These are phyloP conservation scores for Therioaphis trifolii DNA, from an alignment of 2,888 invertebrate species.

Conservation along the genomic window DNA sequence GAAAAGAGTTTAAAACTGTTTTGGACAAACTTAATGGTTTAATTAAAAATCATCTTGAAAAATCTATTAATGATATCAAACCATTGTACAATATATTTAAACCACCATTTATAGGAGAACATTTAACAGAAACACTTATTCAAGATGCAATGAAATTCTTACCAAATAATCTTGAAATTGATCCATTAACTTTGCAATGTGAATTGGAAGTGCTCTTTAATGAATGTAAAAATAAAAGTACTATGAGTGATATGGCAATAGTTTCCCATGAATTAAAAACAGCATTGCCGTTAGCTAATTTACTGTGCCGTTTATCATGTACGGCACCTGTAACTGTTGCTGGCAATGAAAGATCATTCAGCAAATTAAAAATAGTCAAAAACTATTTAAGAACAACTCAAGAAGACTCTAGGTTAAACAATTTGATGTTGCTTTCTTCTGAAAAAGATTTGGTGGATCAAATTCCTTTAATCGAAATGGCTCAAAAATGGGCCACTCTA, in stretches of 20 bases:
- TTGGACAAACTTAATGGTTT: constrained; percentile 4
- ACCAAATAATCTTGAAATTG: constrained; percentile 18
- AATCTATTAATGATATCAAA: constrained; percentile 20
- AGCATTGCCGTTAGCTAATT: constrained; percentile 5
- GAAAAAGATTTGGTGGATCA: constrained; percentile 36
- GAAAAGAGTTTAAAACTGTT: constrained; percentile 21
- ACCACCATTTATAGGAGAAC: not conserved
- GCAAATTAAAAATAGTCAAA: no score
- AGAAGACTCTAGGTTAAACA: constrained; percentile 30
- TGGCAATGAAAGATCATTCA: constrained; percentile 48
- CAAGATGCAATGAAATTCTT: constrained; percentile 24
- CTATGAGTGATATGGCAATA: constrained; percentile 12
- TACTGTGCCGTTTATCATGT: constrained; percentile 33
- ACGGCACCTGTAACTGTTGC: constrained; percentile 33
- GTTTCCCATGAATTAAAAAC: constrained; percentile 32
- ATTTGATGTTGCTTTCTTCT: constrained; percentile 33
- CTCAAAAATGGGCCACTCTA: constrained; percentile 42
- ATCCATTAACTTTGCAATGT: constrained; percentile 18
- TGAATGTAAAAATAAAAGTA: constrained; percentile 15
- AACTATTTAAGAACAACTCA: constrained; percentile 34
- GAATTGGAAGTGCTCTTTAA: constrained; percentile 14
- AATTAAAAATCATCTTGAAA: constrained; percentile 22
- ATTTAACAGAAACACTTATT: constrained; percentile 10
- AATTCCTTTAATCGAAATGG: constrained; percentile 30
- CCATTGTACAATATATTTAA: constrained; percentile 12